Conservation (phyloP, 2,113 vertebrate genomes). For the Crotalus helleri region DNA sequence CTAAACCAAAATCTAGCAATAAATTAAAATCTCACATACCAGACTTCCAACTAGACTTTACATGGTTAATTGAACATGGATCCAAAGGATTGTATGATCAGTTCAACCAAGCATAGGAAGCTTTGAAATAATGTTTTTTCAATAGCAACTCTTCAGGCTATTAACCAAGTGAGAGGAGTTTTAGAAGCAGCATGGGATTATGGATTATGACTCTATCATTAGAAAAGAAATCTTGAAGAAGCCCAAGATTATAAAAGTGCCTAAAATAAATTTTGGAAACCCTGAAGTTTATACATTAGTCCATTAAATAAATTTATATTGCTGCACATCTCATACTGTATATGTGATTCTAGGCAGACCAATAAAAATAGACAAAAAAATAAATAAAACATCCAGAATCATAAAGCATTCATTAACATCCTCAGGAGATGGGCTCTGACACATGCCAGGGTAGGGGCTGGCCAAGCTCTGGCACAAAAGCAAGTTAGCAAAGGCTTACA, state of each 20-base stretch:
- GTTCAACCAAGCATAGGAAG: neutral
- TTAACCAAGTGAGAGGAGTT: neutral
- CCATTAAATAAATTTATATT: neutral
- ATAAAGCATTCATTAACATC: neutral
- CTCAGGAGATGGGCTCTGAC: neutral
- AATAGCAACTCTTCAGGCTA: neutral
- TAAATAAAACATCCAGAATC: neutral
- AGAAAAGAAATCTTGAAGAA: no score
- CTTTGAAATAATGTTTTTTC: neutral
- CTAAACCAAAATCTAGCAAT: neutral
- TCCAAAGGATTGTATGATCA: neutral
- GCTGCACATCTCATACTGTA: neutral
- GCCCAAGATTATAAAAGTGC: neutral
- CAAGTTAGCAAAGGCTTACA: no score
- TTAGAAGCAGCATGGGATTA: neutral
- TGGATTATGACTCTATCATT: neutral
- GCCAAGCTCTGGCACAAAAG: no score
- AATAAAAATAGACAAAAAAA: neutral
- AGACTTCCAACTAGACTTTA: neutral
- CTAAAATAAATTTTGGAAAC: neutral
- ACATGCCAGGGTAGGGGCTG: no score
- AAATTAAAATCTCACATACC: neutral
- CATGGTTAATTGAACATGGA: neutral
- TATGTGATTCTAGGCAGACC: neutral
- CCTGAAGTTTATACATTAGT: neutral